Evolutionary conservation across 1,140 invertebrate genomes (phyloP), one percentile per base, ranked within the genome.

Genomic region (Platyscapa corneri): DNA sequence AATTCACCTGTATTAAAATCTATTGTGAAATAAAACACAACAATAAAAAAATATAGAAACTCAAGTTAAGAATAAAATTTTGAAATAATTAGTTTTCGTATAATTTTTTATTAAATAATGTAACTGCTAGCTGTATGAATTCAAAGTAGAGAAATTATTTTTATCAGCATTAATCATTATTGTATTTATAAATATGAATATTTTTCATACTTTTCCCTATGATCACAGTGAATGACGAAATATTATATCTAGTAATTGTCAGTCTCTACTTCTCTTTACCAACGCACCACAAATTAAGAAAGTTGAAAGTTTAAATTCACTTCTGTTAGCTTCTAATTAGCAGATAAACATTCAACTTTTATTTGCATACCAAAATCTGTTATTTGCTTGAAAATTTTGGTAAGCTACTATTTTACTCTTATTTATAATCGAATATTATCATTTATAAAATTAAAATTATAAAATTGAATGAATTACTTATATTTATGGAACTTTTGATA

Each of bases 251-350:
- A 87, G 88, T 87, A 84, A 82, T 67, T n/a, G n/a, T n/a, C n/a
- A n/a, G n/a, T 67, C 14, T 30, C 23, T 20, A 1, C 5, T 30
- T 49, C 65, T 70, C 60, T 46, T 67, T 86, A 85, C 83, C 78
- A 86, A 86, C 27, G 14, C 56, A 60, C 89, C 88, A 90, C 85
- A 82, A 85, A 84, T 89, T 90, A 91, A 92, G 91, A 93, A 93
- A 93, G 91, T 93, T 92, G 91, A 90, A 92, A 93, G 88, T 93
- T 93, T 39, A 93, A 93, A 90, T 93, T 93, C 87, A 90, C 88
- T 91, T 91, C 89, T 86, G 87, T 93, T 93, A 92, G 91, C 91
- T 93, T 93, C 90, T 93, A 93, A 93, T 93, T 93, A 93, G 90
- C 90, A 89, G 91, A 93, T 91, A 93, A 93, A 93, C 90, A 93